These are phyloP conservation scores for Brachyptera putata DNA, from an alignment of 2,888 invertebrate species.

Conservation along the genomic window DNA sequence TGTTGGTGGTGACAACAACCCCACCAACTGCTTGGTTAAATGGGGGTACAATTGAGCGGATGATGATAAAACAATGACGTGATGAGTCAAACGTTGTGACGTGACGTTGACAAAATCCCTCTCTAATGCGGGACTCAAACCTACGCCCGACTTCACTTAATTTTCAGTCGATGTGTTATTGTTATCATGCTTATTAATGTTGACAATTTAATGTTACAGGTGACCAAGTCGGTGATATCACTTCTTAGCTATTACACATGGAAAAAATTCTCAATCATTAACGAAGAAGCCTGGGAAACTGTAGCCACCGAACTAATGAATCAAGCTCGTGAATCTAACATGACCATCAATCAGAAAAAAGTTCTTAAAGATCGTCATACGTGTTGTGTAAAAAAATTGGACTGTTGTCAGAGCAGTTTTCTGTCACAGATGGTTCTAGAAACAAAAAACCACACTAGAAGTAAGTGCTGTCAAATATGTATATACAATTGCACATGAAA, in stretches of 20 bases:
- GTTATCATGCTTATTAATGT: too few species aligned
- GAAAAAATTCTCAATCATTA: conserved; percentile 88
- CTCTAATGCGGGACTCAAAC: too few species aligned
- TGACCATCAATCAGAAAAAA: conserved; percentile 77
- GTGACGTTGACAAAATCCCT: too few species aligned
- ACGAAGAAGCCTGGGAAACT: conserved; percentile 74
- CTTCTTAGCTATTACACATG: conserved; percentile 87
- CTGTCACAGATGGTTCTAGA: conserved; percentile 82
- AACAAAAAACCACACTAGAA: conserved; percentile 80
- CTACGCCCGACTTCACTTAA: too few species aligned
- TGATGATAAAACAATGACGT: too few species aligned
- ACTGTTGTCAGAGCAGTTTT: conserved; percentile 72
- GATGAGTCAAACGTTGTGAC: too few species aligned
- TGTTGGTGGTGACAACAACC: too few species aligned
- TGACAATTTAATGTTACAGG: conserved; percentile 54
- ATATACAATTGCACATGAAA: too few species aligned
- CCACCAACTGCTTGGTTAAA: too few species aligned
- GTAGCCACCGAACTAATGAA: conserved; percentile 77
- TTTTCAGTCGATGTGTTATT: too few species aligned
- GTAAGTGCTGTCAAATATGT: too few species aligned
- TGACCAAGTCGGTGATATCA: conserved; percentile 91
- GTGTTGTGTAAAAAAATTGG: conserved; percentile 70
- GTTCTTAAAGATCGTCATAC: conserved; percentile 66
- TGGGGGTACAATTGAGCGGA: too few species aligned
- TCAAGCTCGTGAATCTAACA: conserved; percentile 67